Evolutionary conservation across 2,888 invertebrate species (phyloP).

Genomic region (Xylota segnis): DNA sequence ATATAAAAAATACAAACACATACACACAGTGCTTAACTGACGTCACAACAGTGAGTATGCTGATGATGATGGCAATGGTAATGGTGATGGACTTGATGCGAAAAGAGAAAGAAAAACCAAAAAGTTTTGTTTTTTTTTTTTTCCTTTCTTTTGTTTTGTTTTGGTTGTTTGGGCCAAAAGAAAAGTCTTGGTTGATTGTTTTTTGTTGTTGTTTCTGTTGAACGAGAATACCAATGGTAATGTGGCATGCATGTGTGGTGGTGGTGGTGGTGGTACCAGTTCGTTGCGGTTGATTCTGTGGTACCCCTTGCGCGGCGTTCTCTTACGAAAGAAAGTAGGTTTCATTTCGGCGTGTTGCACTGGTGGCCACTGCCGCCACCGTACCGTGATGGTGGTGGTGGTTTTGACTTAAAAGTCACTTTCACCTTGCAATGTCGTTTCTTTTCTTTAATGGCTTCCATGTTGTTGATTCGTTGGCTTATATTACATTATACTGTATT

Average conservation of each 20-base stretch:
- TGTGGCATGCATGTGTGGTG: slow-evolving; percentile 16
- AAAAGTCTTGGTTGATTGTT: slow-evolving; percentile 41
- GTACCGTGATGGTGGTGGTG: slow-evolving; percentile 31
- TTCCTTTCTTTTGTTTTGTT: background rate
- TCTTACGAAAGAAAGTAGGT: slow-evolving; percentile 74
- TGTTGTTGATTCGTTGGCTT: slow-evolving; percentile 65
- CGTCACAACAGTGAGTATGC: slow-evolving; percentile 58
- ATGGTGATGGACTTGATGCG: slow-evolving; percentile 38
- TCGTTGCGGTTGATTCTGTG: slow-evolving; percentile 52
- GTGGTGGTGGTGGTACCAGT: slow-evolving; percentile 43
- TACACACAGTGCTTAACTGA: slow-evolving; percentile 45
- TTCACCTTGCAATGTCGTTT: slow-evolving; percentile 85
- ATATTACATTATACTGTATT: slow-evolving; percentile 68
- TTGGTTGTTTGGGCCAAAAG: slow-evolving; percentile 32
- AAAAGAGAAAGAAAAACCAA: slow-evolving; percentile 66
- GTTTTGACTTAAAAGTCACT: slow-evolving; percentile 79
- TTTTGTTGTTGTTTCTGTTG: slow-evolving; percentile 1
- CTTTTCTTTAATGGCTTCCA: slow-evolving; percentile 81
- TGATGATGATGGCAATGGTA: slow-evolving; percentile 41
- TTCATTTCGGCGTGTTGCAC: slow-evolving; percentile 43
- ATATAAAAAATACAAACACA: slow-evolving; percentile 27
- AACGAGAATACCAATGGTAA: slow-evolving; percentile 12
- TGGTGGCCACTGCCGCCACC: no score
- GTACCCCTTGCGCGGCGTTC: slow-evolving; percentile 25
- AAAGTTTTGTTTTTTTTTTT: slow-evolving; percentile 57